A percentile compares a stretch with the other conserved stretches of the same genome.
Evolutionary conservation across 2,797 vertebrate species (phyloP).

Genomic region (Balearica regulorum): DNA sequence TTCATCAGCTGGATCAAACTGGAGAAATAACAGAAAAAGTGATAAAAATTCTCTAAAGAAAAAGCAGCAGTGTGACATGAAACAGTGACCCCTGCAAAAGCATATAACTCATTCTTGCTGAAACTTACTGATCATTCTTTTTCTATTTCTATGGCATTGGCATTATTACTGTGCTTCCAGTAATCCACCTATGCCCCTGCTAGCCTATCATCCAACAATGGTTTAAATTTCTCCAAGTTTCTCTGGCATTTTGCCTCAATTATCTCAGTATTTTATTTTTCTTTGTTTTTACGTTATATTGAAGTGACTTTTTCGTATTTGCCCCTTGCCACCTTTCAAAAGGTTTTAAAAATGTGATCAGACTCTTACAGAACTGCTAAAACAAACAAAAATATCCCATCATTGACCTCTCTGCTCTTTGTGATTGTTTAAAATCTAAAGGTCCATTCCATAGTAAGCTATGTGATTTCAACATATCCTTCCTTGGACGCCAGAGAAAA

Average conservation of each 20-base stretch:
- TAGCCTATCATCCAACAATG: not conserved
- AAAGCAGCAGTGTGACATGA: not conserved
- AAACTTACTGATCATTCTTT: not conserved
- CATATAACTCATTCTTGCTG: not conserved
- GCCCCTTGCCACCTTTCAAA: not conserved
- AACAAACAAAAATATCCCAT: not conserved
- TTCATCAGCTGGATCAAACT: not conserved
- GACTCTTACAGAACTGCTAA: not conserved
- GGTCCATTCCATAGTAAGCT: not conserved
- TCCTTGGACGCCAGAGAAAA: not conserved
- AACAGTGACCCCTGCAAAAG: not conserved
- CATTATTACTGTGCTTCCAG: not conserved
- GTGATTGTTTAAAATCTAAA: not conserved
- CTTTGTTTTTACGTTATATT: not conserved
- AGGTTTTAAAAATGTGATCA: not conserved
- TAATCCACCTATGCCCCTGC: not conserved
- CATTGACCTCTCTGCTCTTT: not conserved
- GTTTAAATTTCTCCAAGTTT: not conserved
- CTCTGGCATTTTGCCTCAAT: not conserved
- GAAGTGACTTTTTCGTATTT: not conserved
- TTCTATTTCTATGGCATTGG: not conserved
- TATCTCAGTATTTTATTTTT: not conserved
- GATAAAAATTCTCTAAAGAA: not conserved
- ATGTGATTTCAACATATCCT: not conserved
- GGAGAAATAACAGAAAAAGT: not conserved